Base-by-base conservation (phyloP, 2,797 vertebrate species). In the Knipowitschia caucasica region DNA sequence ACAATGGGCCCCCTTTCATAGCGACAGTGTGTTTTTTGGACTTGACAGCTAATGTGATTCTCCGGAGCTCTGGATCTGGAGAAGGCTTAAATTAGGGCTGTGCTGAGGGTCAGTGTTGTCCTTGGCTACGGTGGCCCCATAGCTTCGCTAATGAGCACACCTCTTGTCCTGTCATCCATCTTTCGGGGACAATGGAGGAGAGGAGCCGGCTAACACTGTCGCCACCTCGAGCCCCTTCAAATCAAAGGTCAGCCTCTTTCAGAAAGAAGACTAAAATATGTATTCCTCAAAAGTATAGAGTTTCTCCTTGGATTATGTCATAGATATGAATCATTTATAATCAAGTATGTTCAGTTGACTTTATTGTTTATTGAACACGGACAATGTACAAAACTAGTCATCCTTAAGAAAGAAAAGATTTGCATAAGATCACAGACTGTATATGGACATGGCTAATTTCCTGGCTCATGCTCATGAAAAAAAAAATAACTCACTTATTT, bases 161-260 rank as follows among this genome's bases (percentile, higher is more conserved):
- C 21, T 56, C 27, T n/a, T 29, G 39, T 51, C 5, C 56, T 7
- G 33, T 46, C 67, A 64, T 75, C 52, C 54, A 67, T 71, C 69
- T 69, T 58, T 8, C 4, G 50, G 29, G 18, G 47, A 58, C 62
- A 67, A 57, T 47, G 49, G 35, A 34, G 43, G 39, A 15, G 29
- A 73, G 52, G 40, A 54, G 36, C 34, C 56, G 15, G 18, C 24
- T 9, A 5, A 59, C 54, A 45, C 21, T 26, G 44, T 53, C 17
- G 46, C 46, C 51, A 47, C 26, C 46, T 59, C 14, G 50, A 46
- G 15, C 12, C 58, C 17, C 14, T 4, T 1, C 39, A 11, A 45
- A 30, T 30, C 44, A 47, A 31, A 47, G 27, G 44, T 20, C 44
- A 44, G 27, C 4, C 7, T 26, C 30, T 27, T 30, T 31, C 27